Conservation (phyloP, 2,797 vertebrate genomes). For the Coluber constrictor region DNA sequence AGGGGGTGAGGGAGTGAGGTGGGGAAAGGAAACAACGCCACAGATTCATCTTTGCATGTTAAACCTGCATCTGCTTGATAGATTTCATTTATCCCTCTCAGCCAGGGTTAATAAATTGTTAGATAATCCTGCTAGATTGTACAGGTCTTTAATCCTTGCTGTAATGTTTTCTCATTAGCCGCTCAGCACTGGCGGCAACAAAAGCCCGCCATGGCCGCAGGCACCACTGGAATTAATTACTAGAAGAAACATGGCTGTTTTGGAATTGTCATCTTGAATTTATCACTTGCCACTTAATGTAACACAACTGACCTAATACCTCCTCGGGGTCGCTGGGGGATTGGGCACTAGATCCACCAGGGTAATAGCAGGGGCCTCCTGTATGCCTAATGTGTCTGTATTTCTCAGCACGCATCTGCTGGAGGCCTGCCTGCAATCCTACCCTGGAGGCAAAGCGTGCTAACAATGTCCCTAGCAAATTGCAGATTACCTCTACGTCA, state of each 20-base stretch:
- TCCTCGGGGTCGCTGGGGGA: slow-evolving; percentile 77
- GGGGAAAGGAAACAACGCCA: not conserved
- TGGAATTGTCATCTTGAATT: slow-evolving; percentile 97
- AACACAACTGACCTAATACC: slow-evolving; percentile 93
- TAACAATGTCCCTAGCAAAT: slow-evolving; percentile 95
- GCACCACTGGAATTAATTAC: slow-evolving; percentile 99
- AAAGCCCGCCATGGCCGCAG: slow-evolving; percentile 80
- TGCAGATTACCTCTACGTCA: slow-evolving; percentile 74
- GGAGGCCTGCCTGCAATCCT: slow-evolving; percentile 80
- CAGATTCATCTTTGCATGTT: slow-evolving; percentile 34
- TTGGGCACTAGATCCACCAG: slow-evolving; percentile 69
- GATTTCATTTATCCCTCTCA: slow-evolving; percentile 67
- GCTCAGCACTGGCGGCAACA: slow-evolving; percentile 81
- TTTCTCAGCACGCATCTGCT: slow-evolving; percentile 81
- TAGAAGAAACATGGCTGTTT: slow-evolving; percentile 94
- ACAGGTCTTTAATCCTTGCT: slow-evolving; percentile 81
- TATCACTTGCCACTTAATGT: slow-evolving; percentile 97
- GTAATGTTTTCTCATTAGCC: slow-evolving; percentile 94
- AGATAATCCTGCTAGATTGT: slow-evolving; percentile 74
- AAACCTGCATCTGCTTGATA: slow-evolving; percentile 61
- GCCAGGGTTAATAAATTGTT: slow-evolving; percentile 70
- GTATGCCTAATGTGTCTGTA: slow-evolving; percentile 59
- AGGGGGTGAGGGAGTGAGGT: not conserved
- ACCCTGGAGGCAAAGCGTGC: slow-evolving; percentile 81
- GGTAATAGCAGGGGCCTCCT: slow-evolving; percentile 62